A percentile compares a stretch with the other conserved stretches of the same genome.
These are phyloP conservation scores for Pseudanteris insignis DNA, from an alignment of 2,888 invertebrate species.

Conservation along the genomic window DNA sequence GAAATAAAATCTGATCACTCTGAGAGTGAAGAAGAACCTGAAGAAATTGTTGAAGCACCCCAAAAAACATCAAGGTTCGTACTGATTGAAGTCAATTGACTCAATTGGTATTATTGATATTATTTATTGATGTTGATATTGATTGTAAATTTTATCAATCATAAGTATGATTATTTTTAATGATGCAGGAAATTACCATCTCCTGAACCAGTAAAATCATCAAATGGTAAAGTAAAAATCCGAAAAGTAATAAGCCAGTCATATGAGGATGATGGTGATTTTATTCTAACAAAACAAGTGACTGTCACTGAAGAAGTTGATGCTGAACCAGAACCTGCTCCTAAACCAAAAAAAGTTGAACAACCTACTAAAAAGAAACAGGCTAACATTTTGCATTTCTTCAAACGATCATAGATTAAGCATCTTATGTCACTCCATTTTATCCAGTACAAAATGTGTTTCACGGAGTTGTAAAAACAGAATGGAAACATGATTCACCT, in stretches of 20 bases:
- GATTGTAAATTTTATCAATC: not conserved
- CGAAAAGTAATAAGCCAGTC: slow-evolving; percentile 59
- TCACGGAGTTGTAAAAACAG: no score
- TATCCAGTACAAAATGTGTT: no score
- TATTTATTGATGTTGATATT: not conserved
- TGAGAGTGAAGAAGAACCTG: slow-evolving; percentile 46
- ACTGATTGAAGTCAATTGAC: no score
- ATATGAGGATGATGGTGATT: slow-evolving; percentile 63
- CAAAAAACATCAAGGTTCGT: slow-evolving; percentile 12
- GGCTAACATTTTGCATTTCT: slow-evolving; percentile 59
- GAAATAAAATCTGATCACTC: slow-evolving; percentile 24
- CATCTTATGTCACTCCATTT: no score
- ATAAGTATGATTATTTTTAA: slow-evolving; percentile 1
- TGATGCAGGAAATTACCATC: slow-evolving; percentile 38
- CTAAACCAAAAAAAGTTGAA: slow-evolving; percentile 26
- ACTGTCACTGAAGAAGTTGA: slow-evolving; percentile 50
- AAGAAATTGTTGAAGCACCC: slow-evolving; percentile 46
- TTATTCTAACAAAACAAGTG: slow-evolving; percentile 60
- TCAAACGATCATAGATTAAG: slow-evolving; percentile 62
- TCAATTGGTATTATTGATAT: no score
- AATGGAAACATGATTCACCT: slow-evolving; percentile 12
- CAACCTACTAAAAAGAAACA: slow-evolving; percentile 53
- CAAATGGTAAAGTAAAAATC: slow-evolving; percentile 57
- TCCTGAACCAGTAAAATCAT: slow-evolving; percentile 52
- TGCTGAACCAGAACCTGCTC: slow-evolving; percentile 35